Percentiles rank a stretch among this genome's conserved stretches.
Evolutionary conservation across 2,797 vertebrate genomes (phyloP).

Genomic region (Cephalopachus bancanus): DNA sequence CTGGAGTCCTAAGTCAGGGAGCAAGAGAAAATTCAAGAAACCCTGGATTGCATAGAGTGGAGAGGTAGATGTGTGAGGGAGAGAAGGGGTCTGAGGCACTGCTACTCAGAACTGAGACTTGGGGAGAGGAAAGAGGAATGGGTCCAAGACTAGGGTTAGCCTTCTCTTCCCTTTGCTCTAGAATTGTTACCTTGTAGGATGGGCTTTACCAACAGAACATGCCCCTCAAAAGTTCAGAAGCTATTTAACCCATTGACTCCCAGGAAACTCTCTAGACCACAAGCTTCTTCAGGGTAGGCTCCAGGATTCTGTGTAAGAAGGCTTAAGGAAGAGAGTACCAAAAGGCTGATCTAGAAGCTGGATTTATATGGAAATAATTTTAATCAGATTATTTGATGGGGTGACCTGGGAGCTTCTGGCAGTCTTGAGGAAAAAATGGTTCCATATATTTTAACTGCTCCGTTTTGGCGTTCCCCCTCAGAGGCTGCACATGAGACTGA

Average conservation of each 20-base stretch:
- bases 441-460: no score
- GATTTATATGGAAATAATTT: neutral
- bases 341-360: neutral
- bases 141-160: neutral
- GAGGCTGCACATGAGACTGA: neutral
- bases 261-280: no score
- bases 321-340: neutral
- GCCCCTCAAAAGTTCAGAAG: rapidly evolving
- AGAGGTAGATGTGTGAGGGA: no score
- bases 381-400: neutral
- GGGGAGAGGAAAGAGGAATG: neutral
- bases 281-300: neutral
- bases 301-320: neutral
- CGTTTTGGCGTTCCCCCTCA: no score
- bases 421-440: neutral
- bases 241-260: neutral
- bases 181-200: neutral
- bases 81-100: neutral
- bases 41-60: neutral
- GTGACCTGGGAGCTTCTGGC: neutral
- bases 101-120: neutral
- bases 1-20: neutral
- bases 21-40: neutral
- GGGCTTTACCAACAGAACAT: neutral
- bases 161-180: neutral